Evolutionary conservation across 2,797 vertebrate species (phyloP), one percentile per base, ranked within the genome.

Genomic region (Gymnothorax javanicus): DNA sequence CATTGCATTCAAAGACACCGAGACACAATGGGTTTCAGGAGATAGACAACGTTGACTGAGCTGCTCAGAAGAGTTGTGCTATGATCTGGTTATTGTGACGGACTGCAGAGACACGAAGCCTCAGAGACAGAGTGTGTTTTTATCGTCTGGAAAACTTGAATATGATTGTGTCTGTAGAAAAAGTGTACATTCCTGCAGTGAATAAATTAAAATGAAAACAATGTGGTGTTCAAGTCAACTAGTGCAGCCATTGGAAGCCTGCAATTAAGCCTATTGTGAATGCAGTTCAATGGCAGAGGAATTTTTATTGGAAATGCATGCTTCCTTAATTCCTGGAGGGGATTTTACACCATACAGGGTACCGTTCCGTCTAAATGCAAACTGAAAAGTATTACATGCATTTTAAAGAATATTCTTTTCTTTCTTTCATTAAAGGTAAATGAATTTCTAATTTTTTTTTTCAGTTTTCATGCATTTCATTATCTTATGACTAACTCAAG

Each of bases 1-100:
- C 87, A 86, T 84, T 75, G 88, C 87, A 84, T 71, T 67, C 54
- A 82, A 75, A 85, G 84, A 77, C 81, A 88, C 56, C 64, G 86
- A 79, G 73, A 85, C 85, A 85, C 82, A 82, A 81, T 75, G n/a
- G 67, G 83, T 88, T 27, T n/a, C 27, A 73, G 33, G 83, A 58
- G 87, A 25, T 59, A 85, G 64, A 77, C 60, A 52, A 52, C 84
- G 67, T 60, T 79, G 59, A 54, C 73, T 57, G 75, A 84, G 23
- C 2, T 20, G 81, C 69, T n/a, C n/a, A 84, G n/a, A 58, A 17
- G 73, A 56, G 81, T 7, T 60, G 54, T 11, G 23, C 25, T 17
- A 59, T 64, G 57, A 33, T 75, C 33, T 17, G 11, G 73, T 50
- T 79, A 54, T 43, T 17, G 54, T 9, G 50, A 25, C 12, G n/a